phyloP scores from a whole-genome alignment of 2,113 vertebrate species.

The Rhabdornis inornatus region DNA sequence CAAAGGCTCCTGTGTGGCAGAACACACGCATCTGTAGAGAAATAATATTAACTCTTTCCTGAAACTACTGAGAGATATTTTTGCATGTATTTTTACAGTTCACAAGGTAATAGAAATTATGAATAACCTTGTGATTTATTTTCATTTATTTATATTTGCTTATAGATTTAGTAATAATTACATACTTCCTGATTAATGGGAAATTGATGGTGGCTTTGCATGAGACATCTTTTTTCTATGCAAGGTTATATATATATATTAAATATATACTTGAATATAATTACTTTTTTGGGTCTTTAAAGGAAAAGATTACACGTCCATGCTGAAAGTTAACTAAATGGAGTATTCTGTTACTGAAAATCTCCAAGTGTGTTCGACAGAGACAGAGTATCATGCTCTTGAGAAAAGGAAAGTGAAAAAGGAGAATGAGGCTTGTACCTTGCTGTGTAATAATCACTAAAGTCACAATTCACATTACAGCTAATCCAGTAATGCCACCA shows the following conservation, averaged over 20 bases:
- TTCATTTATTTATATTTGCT: background rate
- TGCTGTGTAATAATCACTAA: background rate
- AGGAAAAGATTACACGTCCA: background rate
- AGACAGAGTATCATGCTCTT: background rate
- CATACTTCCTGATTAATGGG: background rate
- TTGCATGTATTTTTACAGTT: background rate
- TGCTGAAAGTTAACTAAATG: background rate
- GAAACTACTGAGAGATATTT: background rate
- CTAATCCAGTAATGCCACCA: background rate
- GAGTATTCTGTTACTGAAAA: background rate
- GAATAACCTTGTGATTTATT: background rate
- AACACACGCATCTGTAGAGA: background rate
- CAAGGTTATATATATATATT: background rate
- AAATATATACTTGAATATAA: background rate
- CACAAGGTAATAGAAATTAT: background rate
- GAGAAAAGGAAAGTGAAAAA: background rate
- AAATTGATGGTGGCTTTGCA: conserved; percentile 3
- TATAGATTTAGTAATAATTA: background rate
- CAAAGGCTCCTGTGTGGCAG: background rate
- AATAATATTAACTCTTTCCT: background rate
- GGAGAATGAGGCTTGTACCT: background rate
- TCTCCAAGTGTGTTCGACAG: background rate
- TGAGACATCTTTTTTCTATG: background rate
- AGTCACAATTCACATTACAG: background rate
- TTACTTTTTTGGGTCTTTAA: background rate